These are phyloP conservation scores for Seladonia tumulorum DNA, from an alignment of 2,888 invertebrate genomes.

Conservation along the genomic window DNA sequence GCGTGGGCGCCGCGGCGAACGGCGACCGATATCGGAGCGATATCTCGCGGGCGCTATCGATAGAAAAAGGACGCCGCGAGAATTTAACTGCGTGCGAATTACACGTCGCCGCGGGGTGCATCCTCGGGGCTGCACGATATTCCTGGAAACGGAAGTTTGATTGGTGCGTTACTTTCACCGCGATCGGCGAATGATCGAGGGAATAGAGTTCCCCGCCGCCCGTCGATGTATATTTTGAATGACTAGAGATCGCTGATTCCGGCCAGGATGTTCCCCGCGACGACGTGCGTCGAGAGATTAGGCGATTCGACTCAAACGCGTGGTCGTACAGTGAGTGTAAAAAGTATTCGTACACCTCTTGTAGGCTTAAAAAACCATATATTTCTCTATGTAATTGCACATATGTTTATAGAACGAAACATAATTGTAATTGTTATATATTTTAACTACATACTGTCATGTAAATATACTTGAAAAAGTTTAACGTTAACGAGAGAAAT, in stretches of 20 bases:
- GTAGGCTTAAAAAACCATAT: no score
- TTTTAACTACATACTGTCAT: no score
- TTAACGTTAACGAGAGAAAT: no score
- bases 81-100: constrained; percentile 23
- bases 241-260: neutral
- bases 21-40: constrained; percentile 2
- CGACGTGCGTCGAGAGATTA: neutral
- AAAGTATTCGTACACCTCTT: no score
- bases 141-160: constrained; percentile 5
- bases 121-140: neutral
- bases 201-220: neutral
- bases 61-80: neutral
- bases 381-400: no score
- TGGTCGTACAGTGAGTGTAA: no score
- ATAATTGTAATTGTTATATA: no score
- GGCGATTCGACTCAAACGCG: neutral
- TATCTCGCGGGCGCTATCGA: constrained; percentile 16
- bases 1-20: constrained; percentile 4
- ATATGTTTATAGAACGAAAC: no score
- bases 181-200: neutral
- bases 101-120: neutral
- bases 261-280: neutral
- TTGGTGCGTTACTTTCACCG: constrained; percentile 9
- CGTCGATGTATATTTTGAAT: neutral
- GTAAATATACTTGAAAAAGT: no score